Evolutionary conservation across 2,113 vertebrate genomes (phyloP).

Genomic region (Lethenteron reissneri): DNA sequence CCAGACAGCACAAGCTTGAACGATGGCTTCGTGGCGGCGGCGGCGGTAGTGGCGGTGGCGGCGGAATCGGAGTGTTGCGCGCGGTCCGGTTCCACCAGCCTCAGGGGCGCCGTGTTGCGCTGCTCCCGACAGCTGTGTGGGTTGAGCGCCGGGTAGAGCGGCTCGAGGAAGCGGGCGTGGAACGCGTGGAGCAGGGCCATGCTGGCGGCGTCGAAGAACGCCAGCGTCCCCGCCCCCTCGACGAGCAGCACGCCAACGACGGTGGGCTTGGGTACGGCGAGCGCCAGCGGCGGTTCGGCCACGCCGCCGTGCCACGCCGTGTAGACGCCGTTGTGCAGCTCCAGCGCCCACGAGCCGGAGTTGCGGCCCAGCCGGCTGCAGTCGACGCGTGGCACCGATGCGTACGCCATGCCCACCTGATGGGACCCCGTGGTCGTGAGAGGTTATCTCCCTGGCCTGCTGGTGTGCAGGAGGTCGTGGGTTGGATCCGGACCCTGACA

Average conservation of each 20-base stretch:
- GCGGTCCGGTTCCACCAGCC: background rate
- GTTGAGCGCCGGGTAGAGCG: background rate
- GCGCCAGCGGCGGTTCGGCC: background rate
- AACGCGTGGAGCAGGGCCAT: conserved; percentile 5
- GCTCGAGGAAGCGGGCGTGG: background rate
- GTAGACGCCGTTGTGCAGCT: background rate
- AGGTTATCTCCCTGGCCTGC: background rate
- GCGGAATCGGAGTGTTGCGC: too few species aligned
- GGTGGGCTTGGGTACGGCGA: too few species aligned
- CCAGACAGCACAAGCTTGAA: too few species aligned
- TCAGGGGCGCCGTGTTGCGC: background rate
- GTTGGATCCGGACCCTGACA: background rate
- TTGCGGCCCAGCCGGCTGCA: conserved; percentile 2
- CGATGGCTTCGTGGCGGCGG: too few species aligned
- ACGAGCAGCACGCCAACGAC: background rate
- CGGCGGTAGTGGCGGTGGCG: too few species aligned
- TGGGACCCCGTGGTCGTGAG: background rate
- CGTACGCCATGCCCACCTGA: conserved; percentile 2
- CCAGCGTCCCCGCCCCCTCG: background rate
- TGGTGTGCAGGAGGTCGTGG: background rate
- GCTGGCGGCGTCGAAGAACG: background rate
- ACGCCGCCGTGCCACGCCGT: background rate
- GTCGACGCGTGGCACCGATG: background rate
- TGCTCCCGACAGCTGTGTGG: conserved; percentile 3
- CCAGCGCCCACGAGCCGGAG: conserved; percentile 2